Evolutionary conservation across 2,888 invertebrate genomes (phyloP), one percentile per base, ranked within the genome.

Genomic region (Hirtodrosophila duncani): DNA sequence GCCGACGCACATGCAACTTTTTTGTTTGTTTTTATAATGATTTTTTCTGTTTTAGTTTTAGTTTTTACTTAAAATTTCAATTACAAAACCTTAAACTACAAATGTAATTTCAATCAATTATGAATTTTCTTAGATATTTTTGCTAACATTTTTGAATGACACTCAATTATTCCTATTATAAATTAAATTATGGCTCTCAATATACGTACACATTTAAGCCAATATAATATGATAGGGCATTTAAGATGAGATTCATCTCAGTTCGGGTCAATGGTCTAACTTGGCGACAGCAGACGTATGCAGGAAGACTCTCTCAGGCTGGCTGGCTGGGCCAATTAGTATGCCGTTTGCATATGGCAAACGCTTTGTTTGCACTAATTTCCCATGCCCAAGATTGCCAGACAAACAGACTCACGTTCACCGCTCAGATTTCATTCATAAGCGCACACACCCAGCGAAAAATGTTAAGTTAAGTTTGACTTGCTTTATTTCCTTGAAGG

Each of bases 1-100:
- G 85, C 84, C 85, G 85, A 85, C 84, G 85, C 84, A 85, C 64
- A 64, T 7, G 0, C 30, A 2, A 34, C 11, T 27, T 29, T 11
- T 6, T 24, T 26, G 3, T 23, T 10, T 3, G 6, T 23, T 31
- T 17, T 23, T 10, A 23, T 30, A 14, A 9, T n/a, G n/a, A 16
- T 23, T 23, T 4, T 9, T 21, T 36, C 1, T 36, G 3, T 21
- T 13, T 58, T 53, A 1, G 0, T 11, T 17, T 9, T 21, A 11
- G 8, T 9, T 13, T 39, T 10, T 21, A 23, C 9, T 13, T 20
- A 24, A 14, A 1, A 1, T 17, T 26, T 20, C n/a, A n/a, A 7
- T 8, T 26, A 4, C 30, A 44, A 21, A 39, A 49, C 21, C 17
- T 59, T n/a, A n/a, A n/a, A 39, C 26, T 29, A n/a, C 3, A 26